These are phyloP conservation scores for Scelioninae gen. 1 DNA, from an alignment of 2,888 invertebrate genomes.

Conservation along the genomic window DNA sequence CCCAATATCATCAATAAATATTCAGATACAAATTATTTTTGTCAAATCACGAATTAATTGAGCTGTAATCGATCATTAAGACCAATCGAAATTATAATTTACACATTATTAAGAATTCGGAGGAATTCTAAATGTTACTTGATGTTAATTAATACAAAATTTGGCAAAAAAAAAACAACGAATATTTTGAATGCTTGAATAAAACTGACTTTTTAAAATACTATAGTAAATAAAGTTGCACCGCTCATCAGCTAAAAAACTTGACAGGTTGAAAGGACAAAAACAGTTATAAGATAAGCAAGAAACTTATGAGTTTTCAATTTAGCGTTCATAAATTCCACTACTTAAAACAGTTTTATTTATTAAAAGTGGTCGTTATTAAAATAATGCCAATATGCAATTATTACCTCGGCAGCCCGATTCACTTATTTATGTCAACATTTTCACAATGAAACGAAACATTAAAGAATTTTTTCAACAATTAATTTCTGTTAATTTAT, in stretches of 20 bases:
- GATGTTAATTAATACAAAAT: not conserved
- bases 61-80: not conserved
- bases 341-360: too few species aligned
- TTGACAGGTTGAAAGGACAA: not conserved
- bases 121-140: not conserved
- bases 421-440: too few species aligned
- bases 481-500: too few species aligned
- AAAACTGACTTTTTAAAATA: too few species aligned
- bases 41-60: not conserved
- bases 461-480: too few species aligned
- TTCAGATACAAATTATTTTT: not conserved
- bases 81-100: not conserved
- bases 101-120: not conserved
- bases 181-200: not conserved
- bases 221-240: not conserved
- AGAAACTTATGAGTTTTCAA: too few species aligned
- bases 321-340: too few species aligned
- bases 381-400: too few species aligned
- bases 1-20: not conserved
- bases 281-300: too few species aligned
- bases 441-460: too few species aligned
- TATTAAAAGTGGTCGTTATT: too few species aligned
- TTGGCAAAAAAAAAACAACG: not conserved
- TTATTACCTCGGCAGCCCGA: too few species aligned
- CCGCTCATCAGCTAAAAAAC: not conserved